phyloP scores from a whole-genome alignment of 2,113 vertebrate genomes.

The Aegotheles bennettii region DNA sequence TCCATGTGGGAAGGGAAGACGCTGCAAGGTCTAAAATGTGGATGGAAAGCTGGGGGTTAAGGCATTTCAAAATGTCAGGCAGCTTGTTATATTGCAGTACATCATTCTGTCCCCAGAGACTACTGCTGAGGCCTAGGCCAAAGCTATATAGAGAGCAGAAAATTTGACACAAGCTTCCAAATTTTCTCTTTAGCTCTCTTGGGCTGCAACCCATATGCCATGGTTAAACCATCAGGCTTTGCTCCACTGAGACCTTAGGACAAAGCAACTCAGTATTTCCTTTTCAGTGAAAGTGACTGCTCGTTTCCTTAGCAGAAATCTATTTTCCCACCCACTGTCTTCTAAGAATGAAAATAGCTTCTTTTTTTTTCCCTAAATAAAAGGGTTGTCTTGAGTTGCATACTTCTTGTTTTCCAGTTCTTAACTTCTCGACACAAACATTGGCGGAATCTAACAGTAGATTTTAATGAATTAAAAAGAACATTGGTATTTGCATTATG shows the following conservation, averaged over 20 bases:
- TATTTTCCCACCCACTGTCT: slow-evolving; percentile 25
- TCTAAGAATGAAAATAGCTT: slow-evolving; percentile 36
- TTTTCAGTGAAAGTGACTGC: slow-evolving; percentile 47
- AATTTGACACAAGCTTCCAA: slow-evolving; percentile 54
- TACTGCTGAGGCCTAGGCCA: slow-evolving; percentile 14
- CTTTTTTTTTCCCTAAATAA: background rate
- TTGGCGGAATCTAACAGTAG: background rate
- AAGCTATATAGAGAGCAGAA: slow-evolving; percentile 40
- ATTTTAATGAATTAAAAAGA: background rate
- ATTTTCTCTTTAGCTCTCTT: slow-evolving; percentile 49
- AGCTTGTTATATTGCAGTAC: slow-evolving; percentile 70
- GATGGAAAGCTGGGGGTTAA: slow-evolving; percentile 44
- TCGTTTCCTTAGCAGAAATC: slow-evolving; percentile 35
- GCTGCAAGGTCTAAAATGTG: slow-evolving; percentile 25
- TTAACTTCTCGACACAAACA: background rate
- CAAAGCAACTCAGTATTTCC: slow-evolving; percentile 41
- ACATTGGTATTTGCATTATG: background rate
- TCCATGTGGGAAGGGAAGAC: background rate
- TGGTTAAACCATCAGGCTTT: slow-evolving; percentile 51
- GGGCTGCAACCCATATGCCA: slow-evolving; percentile 50
- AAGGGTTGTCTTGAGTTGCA: background rate
- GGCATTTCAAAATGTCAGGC: slow-evolving; percentile 67
- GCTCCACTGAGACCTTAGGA: slow-evolving; percentile 39
- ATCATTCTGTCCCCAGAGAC: slow-evolving; percentile 68
- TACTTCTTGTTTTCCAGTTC: background rate